Evolutionary conservation across 1,140 invertebrate genomes (phyloP).

Genomic region (Drosophila sp.): DNA sequence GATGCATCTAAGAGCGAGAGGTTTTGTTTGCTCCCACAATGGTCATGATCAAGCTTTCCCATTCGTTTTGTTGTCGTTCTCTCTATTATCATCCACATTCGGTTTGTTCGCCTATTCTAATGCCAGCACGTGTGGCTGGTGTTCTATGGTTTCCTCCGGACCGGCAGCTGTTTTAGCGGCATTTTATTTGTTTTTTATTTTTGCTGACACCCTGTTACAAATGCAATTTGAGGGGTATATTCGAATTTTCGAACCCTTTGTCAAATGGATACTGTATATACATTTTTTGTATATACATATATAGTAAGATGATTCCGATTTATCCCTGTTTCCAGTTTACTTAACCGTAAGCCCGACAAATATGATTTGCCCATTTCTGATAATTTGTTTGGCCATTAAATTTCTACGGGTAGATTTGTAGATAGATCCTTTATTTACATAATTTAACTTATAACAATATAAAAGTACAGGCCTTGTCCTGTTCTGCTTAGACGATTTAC

Average conservation of each 20-base stretch:
- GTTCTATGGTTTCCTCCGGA: not conserved
- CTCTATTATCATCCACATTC: conserved; percentile 10
- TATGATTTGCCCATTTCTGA: too few relatives aligned
- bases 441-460: too few relatives aligned
- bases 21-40: conserved; percentile 1
- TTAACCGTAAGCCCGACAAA: too few relatives aligned
- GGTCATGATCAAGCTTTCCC: conserved; percentile 4
- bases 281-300: too few relatives aligned
- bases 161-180: conserved; percentile 3
- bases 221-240: not conserved
- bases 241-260: not conserved
- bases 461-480: too few relatives aligned
- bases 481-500: too few relatives aligned
- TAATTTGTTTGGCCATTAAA: too few relatives aligned
- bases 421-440: too few relatives aligned
- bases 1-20: not conserved
- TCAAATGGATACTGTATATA: not conserved
- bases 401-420: too few relatives aligned
- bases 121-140: conserved; percentile 35
- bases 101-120: conserved; percentile 21
- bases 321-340: too few relatives aligned
- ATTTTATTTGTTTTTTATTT: not conserved
- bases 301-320: too few relatives aligned
- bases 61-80: conserved; percentile 29
- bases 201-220: too few relatives aligned